Conservation (phyloP, 2,113 vertebrate species). For the Tragulus kanchil region DNA sequence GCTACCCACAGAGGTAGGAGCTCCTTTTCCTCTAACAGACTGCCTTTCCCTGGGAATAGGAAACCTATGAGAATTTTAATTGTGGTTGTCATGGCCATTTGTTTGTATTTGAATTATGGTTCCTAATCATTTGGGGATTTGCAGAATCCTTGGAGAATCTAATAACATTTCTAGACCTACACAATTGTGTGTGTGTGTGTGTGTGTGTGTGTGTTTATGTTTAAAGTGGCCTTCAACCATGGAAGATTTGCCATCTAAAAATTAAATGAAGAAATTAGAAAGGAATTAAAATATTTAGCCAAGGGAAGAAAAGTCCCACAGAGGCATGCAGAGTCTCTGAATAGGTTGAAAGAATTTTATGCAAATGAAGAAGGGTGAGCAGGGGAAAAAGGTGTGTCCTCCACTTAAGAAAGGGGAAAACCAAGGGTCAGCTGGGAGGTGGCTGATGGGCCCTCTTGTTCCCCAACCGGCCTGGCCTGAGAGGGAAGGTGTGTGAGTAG, state of each 20-base stretch:
- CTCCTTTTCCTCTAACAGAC: background rate
- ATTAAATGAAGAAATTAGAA: background rate
- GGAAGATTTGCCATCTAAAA: background rate
- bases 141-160: background rate
- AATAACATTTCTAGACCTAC: background rate
- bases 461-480: fast-evolving
- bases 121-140: background rate
- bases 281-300: background rate
- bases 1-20: background rate
- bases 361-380: background rate
- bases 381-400: background rate
- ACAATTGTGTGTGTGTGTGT: background rate
- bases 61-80: background rate
- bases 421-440: background rate
- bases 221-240: background rate
- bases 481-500: background rate
- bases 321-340: background rate
- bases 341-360: background rate
- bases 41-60: background rate
- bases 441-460: background rate
- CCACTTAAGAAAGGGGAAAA: background rate
- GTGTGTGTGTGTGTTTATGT: background rate
- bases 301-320: background rate
- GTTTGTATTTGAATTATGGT: background rate
- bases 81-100: background rate